phyloP scores from a whole-genome alignment of 2,888 invertebrate genomes.

The Ischnus inquisitorius region DNA sequence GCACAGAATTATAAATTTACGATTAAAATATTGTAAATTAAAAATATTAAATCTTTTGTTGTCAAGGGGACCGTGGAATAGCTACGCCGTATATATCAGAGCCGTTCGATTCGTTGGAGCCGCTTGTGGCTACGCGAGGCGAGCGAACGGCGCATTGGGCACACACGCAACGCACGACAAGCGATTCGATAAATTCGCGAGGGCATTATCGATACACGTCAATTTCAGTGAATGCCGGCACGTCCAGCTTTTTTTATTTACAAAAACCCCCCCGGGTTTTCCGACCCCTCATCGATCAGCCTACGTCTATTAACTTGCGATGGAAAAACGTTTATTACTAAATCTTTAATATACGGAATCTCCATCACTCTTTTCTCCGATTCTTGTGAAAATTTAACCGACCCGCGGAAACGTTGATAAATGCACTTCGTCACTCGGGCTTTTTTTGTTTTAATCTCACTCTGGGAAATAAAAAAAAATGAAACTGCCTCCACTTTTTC shows the following conservation, averaged over 20 bases:
- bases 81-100: constrained; percentile 15
- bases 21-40: constrained; percentile 22
- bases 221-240: constrained; percentile 52
- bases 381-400: background rate
- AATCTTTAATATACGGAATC: background rate
- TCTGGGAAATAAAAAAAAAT: background rate
- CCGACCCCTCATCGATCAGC: background rate
- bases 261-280: background rate
- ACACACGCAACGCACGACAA: constrained; percentile 4
- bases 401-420: background rate
- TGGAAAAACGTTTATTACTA: background rate
- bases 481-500: constrained; percentile 18
- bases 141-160: too few relatives aligned
- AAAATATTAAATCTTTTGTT: background rate
- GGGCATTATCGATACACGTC: constrained; percentile 69
- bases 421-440: background rate
- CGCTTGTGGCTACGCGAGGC: constrained; percentile 7
- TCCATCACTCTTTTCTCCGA: background rate
- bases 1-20: background rate
- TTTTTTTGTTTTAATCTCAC: background rate
- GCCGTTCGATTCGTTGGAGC: constrained; percentile 23
- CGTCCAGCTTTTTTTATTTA: constrained; percentile 18
- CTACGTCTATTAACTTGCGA: background rate
- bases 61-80: background rate
- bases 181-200: constrained; percentile 67